Base-by-base conservation (phyloP, 35 echinoderm and acorn worm species). In the Antedon bifida region DNA sequence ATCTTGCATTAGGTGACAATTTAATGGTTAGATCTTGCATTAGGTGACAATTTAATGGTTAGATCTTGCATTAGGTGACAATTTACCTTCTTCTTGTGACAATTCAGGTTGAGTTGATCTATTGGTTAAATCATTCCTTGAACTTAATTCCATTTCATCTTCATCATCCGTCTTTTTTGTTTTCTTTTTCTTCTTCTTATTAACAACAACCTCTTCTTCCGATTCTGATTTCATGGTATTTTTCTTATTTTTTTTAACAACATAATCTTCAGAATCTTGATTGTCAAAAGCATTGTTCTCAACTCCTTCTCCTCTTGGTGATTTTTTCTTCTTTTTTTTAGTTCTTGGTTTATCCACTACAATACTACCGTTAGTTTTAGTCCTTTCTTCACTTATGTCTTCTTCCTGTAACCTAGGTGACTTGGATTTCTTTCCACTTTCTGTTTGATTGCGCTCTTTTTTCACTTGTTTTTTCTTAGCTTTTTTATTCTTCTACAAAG, bases 171-270 rank as follows among this genome's bases (percentile, higher is more conserved):
- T 23, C 26, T 17, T 19, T 36, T 75, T 78, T 36, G 84, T 77
- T 29, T 75, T 88, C 39, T 82, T 36, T 21, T 83, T 86, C 28
- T 86, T 83, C 42, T 86, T 82, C 83, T 86, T 77, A 32, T 91
- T 76, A 30, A 76, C 82, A 3, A 45, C 31, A 31, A 75, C 75
- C 14, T 76, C 79, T 29, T 80, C 32, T 30, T 83, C 14, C 29
- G 19, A 86, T 30, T 76, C 36, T 30, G 23, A 26, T 17, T 75
- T 16, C 23, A 85, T 33, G 3, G 3, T 9, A 30, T 3, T 76
- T 9, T 8, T 76, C 0, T 21, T 12, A 75, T 19, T 35, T 10
- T 74, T 74, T 35, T 39, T 91, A 35, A 81, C 32, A 73, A 28
- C 13, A 74, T 34, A 8, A 84, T 11, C 2, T 36, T 36, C 26